phyloP scores from a whole-genome alignment of 2,797 vertebrate genomes.

The Lerista edwardsae region DNA sequence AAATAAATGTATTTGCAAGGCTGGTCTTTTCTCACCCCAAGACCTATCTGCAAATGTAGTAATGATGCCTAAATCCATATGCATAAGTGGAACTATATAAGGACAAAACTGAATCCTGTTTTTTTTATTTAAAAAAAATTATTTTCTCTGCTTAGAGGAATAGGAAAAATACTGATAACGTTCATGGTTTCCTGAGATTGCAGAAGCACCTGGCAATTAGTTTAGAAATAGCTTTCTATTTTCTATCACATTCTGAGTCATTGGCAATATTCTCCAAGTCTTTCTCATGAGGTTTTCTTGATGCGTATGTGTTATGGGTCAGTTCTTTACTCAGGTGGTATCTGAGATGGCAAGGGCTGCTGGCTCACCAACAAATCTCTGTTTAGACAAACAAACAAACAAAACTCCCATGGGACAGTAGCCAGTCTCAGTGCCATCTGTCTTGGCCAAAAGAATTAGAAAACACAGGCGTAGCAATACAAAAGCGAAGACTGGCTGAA shows the following conservation, averaged over 20 bases:
- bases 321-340: neutral
- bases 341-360: neutral
- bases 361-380: neutral
- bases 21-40: slow-evolving; percentile 8
- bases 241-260: neutral
- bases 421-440: neutral
- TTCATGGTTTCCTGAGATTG: slow-evolving; percentile 15
- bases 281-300: neutral
- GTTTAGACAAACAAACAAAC: neutral
- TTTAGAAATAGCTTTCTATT: neutral
- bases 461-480: neutral
- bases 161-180: slow-evolving; percentile 32
- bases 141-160: slow-evolving; percentile 36
- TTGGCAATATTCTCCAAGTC: neutral
- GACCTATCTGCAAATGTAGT: neutral
- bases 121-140: neutral
- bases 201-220: slow-evolving; percentile 1
- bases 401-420: neutral
- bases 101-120: neutral
- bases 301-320: neutral
- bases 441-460: neutral
- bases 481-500: neutral
- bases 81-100: slow-evolving; percentile 18
- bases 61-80: neutral
- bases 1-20: slow-evolving; percentile 16